Conservation (phyloP, 2,113 vertebrate species). For the Labrus mixtus region DNA sequence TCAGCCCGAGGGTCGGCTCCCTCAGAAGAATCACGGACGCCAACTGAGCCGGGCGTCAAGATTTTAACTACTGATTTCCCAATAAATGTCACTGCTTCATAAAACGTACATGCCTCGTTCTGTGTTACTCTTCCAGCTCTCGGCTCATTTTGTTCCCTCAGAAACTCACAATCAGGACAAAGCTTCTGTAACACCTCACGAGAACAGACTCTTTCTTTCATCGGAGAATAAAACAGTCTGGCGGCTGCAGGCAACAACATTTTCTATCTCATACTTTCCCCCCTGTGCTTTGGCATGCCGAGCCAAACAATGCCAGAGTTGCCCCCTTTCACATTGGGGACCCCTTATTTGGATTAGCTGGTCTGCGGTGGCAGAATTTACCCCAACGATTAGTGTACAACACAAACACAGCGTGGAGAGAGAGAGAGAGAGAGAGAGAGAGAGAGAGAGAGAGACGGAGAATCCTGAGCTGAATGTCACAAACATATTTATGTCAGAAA, state of each 20-base stretch:
- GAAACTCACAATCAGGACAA: too few species aligned
- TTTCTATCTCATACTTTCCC: background rate
- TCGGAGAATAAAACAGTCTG: background rate
- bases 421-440: background rate
- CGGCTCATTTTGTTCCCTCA: too few species aligned
- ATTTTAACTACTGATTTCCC: constrained; percentile 28
- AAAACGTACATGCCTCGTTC: background rate
- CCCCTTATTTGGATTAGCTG: constrained; percentile 27
- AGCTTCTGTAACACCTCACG: too few species aligned
- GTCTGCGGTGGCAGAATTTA: constrained; percentile 19
- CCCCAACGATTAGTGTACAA: constrained; percentile 25
- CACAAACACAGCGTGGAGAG: background rate
- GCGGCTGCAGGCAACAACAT: background rate
- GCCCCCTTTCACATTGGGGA: constrained; percentile 1
- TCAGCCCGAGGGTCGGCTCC: constrained; percentile 77
- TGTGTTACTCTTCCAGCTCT: background rate
- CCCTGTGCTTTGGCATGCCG: constrained; percentile 29
- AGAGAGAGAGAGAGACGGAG: background rate
- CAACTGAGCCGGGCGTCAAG: constrained; percentile 42
- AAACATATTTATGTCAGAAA: background rate
- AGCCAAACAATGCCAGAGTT: constrained; percentile 33
- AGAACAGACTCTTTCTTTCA: too few species aligned
- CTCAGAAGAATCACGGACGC: constrained; percentile 75
- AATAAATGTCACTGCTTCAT: constrained; percentile 62
- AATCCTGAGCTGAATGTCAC: background rate